A percentile compares a stretch with the other conserved stretches of the same genome.
These are phyloP conservation scores for Climacteris rufus DNA, from an alignment of 2,113 vertebrate genomes.

Conservation along the genomic window DNA sequence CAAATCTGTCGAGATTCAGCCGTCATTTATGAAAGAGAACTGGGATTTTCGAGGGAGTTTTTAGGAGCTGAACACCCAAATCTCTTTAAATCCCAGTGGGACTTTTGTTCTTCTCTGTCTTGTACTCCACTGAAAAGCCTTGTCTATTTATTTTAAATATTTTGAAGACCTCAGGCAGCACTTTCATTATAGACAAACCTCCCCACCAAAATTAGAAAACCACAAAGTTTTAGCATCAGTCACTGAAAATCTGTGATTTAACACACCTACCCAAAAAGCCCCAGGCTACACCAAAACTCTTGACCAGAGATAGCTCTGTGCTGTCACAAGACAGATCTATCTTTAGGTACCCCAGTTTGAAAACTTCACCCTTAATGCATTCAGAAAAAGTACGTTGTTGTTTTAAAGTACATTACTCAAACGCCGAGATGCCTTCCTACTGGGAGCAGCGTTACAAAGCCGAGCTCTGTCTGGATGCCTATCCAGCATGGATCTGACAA, in stretches of 20 bases:
- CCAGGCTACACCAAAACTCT: not conserved
- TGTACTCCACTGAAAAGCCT: not conserved
- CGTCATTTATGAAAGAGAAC: not conserved
- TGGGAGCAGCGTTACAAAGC: slow-evolving; percentile 41
- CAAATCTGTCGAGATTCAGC: slow-evolving; percentile 40
- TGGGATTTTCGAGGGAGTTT: not conserved
- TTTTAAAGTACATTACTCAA: slow-evolving; percentile 47
- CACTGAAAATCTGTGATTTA: not conserved
- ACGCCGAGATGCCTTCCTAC: slow-evolving; percentile 25
- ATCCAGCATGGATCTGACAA: slow-evolving; percentile 62
- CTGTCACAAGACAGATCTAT: not conserved
- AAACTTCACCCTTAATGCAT: slow-evolving; percentile 20
- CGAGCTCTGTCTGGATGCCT: slow-evolving; percentile 30
- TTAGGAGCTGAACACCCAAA: not conserved
- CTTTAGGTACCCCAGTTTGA: not conserved
- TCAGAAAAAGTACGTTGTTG: slow-evolving; percentile 30
- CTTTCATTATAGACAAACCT: not conserved
- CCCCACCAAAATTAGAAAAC: not conserved
- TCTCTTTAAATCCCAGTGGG: not conserved
- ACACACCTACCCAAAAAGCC: not conserved
- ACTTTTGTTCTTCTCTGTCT: not conserved
- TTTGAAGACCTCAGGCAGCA: not conserved
- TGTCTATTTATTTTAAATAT: not conserved
- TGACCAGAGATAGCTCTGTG: not conserved
- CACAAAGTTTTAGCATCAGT: not conserved